Evolutionary conservation across 2,888 invertebrate species (phyloP).

Genomic region (Sarcophaga variegata): DNA sequence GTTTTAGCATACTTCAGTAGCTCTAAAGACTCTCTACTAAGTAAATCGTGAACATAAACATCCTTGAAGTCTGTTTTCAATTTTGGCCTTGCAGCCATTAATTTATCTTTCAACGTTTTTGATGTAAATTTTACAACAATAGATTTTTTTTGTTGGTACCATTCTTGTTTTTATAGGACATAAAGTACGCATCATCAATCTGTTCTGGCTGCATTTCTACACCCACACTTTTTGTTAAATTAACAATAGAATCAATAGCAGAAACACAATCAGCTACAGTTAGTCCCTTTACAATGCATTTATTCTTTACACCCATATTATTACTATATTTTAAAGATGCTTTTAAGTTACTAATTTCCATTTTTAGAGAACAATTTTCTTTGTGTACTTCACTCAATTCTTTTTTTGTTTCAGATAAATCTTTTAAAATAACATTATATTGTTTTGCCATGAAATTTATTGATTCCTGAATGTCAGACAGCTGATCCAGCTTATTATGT

Average conservation of each 20-base stretch:
- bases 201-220: neutral
- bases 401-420: neutral
- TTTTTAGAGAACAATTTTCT: conserved; percentile 3
- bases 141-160: neutral
- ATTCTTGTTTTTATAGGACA: neutral
- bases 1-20: too few relatives aligned
- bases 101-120: neutral
- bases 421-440: conserved; percentile 1
- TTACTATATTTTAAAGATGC: neutral
- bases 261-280: neutral
- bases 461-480: neutral
- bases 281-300: conserved; percentile 11
- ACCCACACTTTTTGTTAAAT: neutral
- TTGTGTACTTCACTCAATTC: neutral
- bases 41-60: too few relatives aligned
- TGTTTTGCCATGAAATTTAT: conserved; percentile 12
- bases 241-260: neutral
- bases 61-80: too few relatives aligned
- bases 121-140: neutral
- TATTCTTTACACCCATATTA: neutral
- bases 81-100: neutral
- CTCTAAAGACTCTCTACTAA: too few relatives aligned
- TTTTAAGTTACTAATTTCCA: conserved; percentile 12
- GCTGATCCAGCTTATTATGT: conserved; percentile 10
- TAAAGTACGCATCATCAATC: neutral